Conservation (phyloP, 1,140 invertebrate species). For the Chironomus striatipennis region DNA sequence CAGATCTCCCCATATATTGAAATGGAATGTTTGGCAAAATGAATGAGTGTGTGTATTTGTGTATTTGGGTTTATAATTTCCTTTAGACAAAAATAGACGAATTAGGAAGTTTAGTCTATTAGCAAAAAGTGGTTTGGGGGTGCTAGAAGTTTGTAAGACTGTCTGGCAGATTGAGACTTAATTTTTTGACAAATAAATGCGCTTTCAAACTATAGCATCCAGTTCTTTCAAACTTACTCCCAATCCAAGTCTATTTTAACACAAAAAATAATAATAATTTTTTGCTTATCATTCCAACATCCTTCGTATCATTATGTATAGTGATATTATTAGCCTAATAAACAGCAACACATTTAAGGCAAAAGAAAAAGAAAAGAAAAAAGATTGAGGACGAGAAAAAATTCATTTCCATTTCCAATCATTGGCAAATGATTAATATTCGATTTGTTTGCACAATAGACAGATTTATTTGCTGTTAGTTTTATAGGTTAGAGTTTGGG, state of each 20-base stretch:
- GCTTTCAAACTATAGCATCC: background rate
- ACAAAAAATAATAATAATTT: no score
- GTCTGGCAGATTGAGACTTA: no score
- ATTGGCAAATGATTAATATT: constrained; percentile 2
- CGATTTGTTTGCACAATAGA: constrained; percentile 6
- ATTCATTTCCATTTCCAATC: background rate
- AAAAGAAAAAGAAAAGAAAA: background rate
- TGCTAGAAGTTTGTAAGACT: no score
- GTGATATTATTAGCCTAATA: background rate
- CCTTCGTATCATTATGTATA: background rate
- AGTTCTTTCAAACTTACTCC: background rate
- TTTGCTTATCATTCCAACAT: background rate
- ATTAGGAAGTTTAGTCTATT: no score
- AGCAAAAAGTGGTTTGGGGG: no score
- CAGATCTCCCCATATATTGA: no score
- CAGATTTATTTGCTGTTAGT: background rate
- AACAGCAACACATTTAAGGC: background rate
- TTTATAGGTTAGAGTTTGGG: background rate
- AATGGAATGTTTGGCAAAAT: no score
- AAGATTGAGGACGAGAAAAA: background rate
- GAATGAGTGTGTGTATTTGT: no score
- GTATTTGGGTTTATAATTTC: no score
- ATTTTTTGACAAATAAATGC: no score
- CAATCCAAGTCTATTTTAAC: no score
- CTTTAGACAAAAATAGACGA: no score